Evolutionary conservation across 2,113 vertebrate species (phyloP).

Genomic region (Rhinogobius similis): DNA sequence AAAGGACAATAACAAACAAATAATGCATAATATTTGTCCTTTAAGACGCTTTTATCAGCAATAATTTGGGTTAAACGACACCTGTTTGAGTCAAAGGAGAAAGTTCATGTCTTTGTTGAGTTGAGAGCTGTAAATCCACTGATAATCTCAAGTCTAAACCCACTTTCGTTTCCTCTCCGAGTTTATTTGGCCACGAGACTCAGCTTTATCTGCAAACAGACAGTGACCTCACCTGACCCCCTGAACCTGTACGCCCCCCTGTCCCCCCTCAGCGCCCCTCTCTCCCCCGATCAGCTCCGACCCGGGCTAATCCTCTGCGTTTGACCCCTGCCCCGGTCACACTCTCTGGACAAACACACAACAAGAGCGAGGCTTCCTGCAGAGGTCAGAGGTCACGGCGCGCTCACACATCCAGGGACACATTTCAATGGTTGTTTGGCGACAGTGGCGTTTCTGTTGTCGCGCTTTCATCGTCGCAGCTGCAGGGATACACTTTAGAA

Average conservation of each 20-base stretch:
- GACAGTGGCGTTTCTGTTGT: background rate
- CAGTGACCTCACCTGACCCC: too few species aligned
- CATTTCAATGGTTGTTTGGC: background rate
- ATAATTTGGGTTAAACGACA: too few species aligned
- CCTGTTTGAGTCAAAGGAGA: background rate
- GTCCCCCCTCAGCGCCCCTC: too few species aligned
- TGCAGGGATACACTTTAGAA: too few species aligned
- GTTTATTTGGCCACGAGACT: too few species aligned
- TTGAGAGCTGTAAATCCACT: background rate
- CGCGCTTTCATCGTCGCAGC: too few species aligned
- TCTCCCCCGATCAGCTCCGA: too few species aligned
- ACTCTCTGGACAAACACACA: background rate
- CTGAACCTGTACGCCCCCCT: too few species aligned
- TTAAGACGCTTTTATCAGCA: too few species aligned
- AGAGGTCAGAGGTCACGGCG: background rate
- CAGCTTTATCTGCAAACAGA: background rate
- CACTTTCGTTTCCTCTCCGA: background rate
- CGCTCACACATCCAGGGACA: background rate
- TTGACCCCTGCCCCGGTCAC: background rate
- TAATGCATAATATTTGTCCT: too few species aligned
- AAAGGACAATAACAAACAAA: too few species aligned
- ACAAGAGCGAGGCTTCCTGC: background rate
- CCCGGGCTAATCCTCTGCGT: too few species aligned
- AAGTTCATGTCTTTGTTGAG: background rate
- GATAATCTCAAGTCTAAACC: background rate